A percentile compares a stretch with the other conserved stretches of the same genome.
Evolutionary conservation across 2,113 vertebrate genomes (phyloP).

Genomic region (Noturus placidus): DNA sequence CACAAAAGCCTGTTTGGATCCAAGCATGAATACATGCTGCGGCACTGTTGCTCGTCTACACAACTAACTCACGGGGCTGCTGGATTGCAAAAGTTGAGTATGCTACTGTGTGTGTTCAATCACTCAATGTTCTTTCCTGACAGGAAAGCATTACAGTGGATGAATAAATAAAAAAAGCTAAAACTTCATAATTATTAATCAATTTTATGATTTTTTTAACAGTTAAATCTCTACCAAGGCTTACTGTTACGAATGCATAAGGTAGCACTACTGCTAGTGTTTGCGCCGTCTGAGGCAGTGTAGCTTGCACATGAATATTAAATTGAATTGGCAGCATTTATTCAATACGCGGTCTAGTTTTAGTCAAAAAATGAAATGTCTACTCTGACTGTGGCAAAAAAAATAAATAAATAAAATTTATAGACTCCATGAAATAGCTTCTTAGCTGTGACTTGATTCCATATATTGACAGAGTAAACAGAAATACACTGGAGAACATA

Average conservation of each 20-base stretch:
- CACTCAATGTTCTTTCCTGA: not conserved
- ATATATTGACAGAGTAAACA: not conserved
- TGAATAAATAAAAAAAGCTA: not conserved
- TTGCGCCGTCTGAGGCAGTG: not conserved
- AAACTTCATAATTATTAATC: not conserved
- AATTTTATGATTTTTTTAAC: not conserved
- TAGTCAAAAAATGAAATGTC: not conserved
- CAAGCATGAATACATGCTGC: not conserved
- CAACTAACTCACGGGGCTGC: not conserved
- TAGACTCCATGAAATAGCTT: not conserved
- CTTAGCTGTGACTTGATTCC: not conserved
- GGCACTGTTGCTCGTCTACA: not conserved
- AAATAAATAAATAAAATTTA: not conserved
- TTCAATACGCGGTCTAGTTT: not conserved
- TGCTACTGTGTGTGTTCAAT: not conserved
- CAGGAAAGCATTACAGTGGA: not conserved
- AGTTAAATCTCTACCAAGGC: not conserved
- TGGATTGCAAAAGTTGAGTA: not conserved
- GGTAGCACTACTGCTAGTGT: not conserved
- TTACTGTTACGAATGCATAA: not conserved
- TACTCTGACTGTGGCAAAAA: not conserved
- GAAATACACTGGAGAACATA: too few species aligned
- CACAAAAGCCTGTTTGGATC: not conserved
- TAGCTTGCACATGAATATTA: not conserved
- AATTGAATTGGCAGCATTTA: not conserved